Evolutionary conservation across 2,797 vertebrate species (phyloP), one percentile per base, ranked within the genome.

Genomic region (Toxotes lorentzi): DNA sequence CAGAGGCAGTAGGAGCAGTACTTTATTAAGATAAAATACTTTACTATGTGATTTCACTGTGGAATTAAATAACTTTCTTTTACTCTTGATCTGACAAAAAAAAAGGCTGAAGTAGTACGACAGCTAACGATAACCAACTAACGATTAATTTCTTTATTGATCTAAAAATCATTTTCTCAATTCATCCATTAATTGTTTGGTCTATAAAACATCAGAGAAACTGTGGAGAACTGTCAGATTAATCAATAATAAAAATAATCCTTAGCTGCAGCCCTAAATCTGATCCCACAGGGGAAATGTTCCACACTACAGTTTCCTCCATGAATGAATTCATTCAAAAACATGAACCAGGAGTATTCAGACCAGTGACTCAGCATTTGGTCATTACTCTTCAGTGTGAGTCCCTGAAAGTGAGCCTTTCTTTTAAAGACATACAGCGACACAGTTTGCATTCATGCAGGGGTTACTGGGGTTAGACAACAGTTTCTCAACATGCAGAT

Each of bases 311-410:
- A 41, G 27, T 14, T 41, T 48, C 32, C 21, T 50, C 14, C 73
- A 83, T 84, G 71, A 86, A 54, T 53, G 35, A 40, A 27, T 35
- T 54, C 11, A 73, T 86, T 87, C 47, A 83, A 7, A 67, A 19
- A 40, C 8, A 5, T 10, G 10, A 34, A 32, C 4, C 17, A 41
- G 17, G 47, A 27, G 34, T 48, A 59, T 47, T 13, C 54, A 57
- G 76, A 74, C 38, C 82, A 74, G 78, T 84, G 87, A 91, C 64
- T 93, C 89, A 73, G 80, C 89, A 73, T 79, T 34, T 63, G 2
- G 58, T 27, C 23, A 17, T 79, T 61, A 65, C 14, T 64, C 50
- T 57, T 43, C 40, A 5, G 8, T 2, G 9, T 1, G 21, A 68
- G 19, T 35, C 8, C 67, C 34, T 72, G 32, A 64, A 51, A 69